Conservation (phyloP, 2,113 vertebrate species). For the Nannobrachium achirus region DNA sequence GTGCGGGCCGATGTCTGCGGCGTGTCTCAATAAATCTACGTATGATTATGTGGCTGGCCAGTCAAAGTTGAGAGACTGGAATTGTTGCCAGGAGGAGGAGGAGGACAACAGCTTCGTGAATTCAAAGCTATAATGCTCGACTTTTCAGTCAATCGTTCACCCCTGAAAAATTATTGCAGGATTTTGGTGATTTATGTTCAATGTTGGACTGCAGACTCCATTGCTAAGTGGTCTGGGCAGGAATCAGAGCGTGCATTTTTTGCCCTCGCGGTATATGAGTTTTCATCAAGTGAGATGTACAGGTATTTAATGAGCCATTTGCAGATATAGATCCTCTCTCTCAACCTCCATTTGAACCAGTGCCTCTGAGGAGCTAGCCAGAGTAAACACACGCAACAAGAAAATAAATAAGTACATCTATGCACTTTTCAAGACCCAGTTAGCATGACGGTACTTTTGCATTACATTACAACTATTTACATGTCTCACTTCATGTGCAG, state of each 20-base stretch:
- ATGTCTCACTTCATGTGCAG: slow-evolving; percentile 52
- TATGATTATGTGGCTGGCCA: background rate
- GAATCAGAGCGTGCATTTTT: background rate
- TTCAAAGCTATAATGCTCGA: background rate
- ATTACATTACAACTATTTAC: slow-evolving; percentile 56
- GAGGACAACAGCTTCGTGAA: background rate
- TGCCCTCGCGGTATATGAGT: background rate
- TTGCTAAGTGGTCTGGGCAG: background rate
- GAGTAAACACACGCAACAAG: slow-evolving; percentile 14
- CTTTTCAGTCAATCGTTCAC: background rate
- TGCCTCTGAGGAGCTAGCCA: slow-evolving; percentile 23
- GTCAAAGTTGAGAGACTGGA: background rate
- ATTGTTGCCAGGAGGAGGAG: slow-evolving; percentile 1
- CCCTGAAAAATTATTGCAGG: background rate
- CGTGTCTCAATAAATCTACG: background rate
- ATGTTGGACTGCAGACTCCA: background rate
- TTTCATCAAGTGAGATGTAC: slow-evolving; percentile 33
- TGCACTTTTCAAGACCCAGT: slow-evolving; percentile 22
- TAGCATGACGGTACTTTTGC: slow-evolving; percentile 30
- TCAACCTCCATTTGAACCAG: slow-evolving; percentile 22
- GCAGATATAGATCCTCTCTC: slow-evolving; percentile 19
- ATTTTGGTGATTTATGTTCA: background rate
- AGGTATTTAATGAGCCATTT: slow-evolving; percentile 28
- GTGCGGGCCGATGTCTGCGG: slow-evolving; percentile 1
- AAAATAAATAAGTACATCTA: slow-evolving; percentile 19